These are phyloP conservation scores for Molanna angustata DNA, from an alignment of 2,888 invertebrate genomes.

Conservation along the genomic window DNA sequence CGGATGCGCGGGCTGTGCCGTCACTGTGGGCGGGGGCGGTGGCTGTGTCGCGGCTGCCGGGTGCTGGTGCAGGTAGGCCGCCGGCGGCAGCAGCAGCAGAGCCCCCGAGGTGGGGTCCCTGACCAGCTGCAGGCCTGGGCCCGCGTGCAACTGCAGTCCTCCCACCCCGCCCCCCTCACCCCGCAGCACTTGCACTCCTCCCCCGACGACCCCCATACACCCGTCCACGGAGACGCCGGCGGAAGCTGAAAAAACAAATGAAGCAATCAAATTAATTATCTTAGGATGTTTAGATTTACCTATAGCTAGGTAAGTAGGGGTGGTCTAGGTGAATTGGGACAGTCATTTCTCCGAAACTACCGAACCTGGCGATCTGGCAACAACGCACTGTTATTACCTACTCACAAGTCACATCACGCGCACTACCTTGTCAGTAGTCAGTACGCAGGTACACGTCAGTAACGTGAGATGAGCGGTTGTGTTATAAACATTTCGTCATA, in stretches of 20 bases:
- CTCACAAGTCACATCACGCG: too few relatives aligned
- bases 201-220: slow-evolving; percentile 58
- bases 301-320: too few relatives aligned
- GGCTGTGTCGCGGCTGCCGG: slow-evolving; percentile 6
- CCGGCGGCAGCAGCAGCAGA: slow-evolving; percentile 71
- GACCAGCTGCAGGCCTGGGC: slow-evolving; percentile 60
- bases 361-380: too few relatives aligned
- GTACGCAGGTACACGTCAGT: too few relatives aligned
- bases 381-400: too few relatives aligned
- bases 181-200: slow-evolving; percentile 76
- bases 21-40: slow-evolving; percentile 12
- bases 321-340: too few relatives aligned
- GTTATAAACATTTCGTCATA: too few relatives aligned
- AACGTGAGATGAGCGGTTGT: too few relatives aligned
- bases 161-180: slow-evolving; percentile 74
- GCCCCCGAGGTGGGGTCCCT: slow-evolving; percentile 84
- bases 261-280: too few relatives aligned
- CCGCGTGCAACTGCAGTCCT: slow-evolving; percentile 12
- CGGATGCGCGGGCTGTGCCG: not conserved
- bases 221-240: slow-evolving; percentile 72
- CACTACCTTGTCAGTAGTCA: too few relatives aligned
- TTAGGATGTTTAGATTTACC: too few relatives aligned
- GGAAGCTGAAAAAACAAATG: slow-evolving; percentile 57
- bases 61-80: slow-evolving; percentile 37
- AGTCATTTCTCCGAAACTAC: too few relatives aligned